Evolutionary conservation across 2,113 vertebrate species (phyloP).

Genomic region (Chunga burmeisteri): DNA sequence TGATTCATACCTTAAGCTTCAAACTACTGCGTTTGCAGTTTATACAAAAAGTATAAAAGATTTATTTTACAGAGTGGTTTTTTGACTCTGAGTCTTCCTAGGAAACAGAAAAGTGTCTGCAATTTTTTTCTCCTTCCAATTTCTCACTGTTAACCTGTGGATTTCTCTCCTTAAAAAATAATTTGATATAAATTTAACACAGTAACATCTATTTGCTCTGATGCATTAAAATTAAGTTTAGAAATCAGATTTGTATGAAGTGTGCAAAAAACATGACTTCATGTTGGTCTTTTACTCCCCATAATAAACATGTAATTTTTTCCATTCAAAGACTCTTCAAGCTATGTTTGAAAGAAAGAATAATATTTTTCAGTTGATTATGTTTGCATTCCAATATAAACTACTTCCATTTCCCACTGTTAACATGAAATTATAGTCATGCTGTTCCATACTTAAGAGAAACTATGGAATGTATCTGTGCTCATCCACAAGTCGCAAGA

Average conservation of each 20-base stretch:
- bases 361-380: neutral
- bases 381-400: constrained; percentile 25
- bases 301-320: constrained; percentile 44
- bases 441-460: constrained; percentile 8
- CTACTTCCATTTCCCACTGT: neutral
- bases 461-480: neutral
- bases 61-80: constrained; percentile 29
- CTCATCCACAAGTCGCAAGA: constrained; percentile 38
- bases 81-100: constrained; percentile 15
- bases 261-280: constrained; percentile 50
- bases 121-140: neutral
- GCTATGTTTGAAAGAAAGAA: constrained; percentile 10
- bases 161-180: constrained; percentile 22
- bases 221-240: constrained; percentile 49
- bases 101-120: neutral
- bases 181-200: constrained; percentile 33
- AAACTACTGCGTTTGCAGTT: constrained; percentile 34
- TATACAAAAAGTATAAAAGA: constrained; percentile 62
- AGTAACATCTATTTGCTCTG: constrained; percentile 36
- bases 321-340: constrained; percentile 25
- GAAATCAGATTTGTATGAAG: constrained; percentile 59
- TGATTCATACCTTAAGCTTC: neutral
- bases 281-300: constrained; percentile 16
- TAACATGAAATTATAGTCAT: neutral
- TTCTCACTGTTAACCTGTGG: neutral